Evolutionary conservation across 2,888 invertebrate species (phyloP), one percentile per base, ranked within the genome.

Genomic region (Eledona agricola): DNA sequence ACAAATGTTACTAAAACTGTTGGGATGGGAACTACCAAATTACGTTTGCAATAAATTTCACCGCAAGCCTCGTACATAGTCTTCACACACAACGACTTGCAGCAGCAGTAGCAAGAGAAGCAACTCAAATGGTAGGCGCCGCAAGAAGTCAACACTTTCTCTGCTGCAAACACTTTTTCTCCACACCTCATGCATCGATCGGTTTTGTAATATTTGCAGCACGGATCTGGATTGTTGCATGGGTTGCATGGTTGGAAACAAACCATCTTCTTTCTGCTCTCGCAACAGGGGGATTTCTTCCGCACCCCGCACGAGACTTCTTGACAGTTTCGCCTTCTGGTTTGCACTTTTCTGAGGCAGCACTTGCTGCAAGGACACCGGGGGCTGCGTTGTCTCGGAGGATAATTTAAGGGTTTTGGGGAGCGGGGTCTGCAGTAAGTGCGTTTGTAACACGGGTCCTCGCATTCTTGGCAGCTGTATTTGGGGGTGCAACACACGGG

Each of bases 21-120:
- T 34, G 12, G 10, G 13, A 31, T 15, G 9, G 9, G 19, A 34
- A 6, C 5, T 20, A 19, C 28, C 25, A 22, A 22, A 78, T 73
- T 70, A 80, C 80, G 77, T 72, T 78, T 79, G 64, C 80, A 80
- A 63, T 78, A 80, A 58, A 81, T 79, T 63, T 81, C 79, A 4
- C 79, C 77, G 31, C 76, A 75, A 49, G 77, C 76, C 56, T 80
- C 79, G 49, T 75, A 77, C 42, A 78, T 76, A 23, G 74, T 80
- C 55, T 77, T 69, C 5, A 79, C 69, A 54, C 79, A 79, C 55
- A 81, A 64, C 2, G 76, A 77, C 59, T 79, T 80, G 34, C 78
- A 74, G 56, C 80, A 81, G 60, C 78, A 78, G 58, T 72, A 78
- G 60, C 80, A 81, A 26, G 78, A 78, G 66, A 80, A 80, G 68